A percentile compares a stretch with the other conserved stretches of the same genome.
Conservation (phyloP, 2,113 vertebrate species). For the Paratilapia polleni region DNA sequence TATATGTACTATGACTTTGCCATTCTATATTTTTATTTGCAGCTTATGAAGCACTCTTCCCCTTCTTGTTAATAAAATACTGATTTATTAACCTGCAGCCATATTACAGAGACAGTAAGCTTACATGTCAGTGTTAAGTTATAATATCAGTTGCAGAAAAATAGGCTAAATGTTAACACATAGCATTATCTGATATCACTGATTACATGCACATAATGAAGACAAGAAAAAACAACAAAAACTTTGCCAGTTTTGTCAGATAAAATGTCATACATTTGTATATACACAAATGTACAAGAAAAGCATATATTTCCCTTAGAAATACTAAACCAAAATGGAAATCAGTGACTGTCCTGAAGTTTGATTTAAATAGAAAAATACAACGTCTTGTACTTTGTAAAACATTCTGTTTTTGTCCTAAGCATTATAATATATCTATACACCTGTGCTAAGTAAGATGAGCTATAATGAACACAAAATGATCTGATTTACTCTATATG, state of each 20-base stretch:
- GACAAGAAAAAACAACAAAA: background rate
- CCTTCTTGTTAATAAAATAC: background rate
- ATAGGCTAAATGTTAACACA: background rate
- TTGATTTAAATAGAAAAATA: no score
- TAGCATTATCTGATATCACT: no score
- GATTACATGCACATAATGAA: background rate
- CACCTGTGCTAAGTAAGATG: accelerated
- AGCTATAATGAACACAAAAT: background rate
- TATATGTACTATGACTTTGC: background rate
- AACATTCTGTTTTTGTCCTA: accelerated
- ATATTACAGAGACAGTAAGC: background rate
- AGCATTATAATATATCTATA: background rate
- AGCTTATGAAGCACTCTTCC: background rate
- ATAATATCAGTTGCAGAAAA: background rate
- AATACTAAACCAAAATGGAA: background rate
- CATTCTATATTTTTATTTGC: background rate
- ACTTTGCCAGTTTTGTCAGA: background rate
- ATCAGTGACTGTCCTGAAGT: no score
- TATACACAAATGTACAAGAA: background rate
- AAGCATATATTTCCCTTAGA: accelerated
- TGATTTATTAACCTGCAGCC: background rate
- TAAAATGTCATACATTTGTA: background rate
- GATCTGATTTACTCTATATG: background rate
- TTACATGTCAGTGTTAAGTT: background rate
- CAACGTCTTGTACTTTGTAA: no score